Conservation (phyloP, 2,797 vertebrate genomes). For the Gallirallus australis region DNA sequence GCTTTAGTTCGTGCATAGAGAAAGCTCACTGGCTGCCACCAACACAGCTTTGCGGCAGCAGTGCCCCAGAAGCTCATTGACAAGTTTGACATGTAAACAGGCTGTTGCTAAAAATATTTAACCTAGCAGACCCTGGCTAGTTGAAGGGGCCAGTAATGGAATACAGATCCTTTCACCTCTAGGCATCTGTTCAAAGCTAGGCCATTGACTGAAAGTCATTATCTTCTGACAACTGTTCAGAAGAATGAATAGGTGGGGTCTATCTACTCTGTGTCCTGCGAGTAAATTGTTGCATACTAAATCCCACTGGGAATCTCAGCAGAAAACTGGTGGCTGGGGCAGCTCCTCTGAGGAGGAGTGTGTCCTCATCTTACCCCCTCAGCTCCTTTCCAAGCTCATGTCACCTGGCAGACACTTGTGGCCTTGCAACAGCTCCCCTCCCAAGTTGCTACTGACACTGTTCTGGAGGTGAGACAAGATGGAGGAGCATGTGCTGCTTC, state of each 20-base stretch:
- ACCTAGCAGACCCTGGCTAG: conserved; percentile 45
- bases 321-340: neutral
- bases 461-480: neutral
- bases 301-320: neutral
- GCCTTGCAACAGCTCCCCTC: neutral
- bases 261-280: neutral
- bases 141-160: conserved; percentile 63
- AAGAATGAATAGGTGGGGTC: conserved; percentile 42
- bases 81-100: conserved; percentile 71
- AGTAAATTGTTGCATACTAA: neutral
- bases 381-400: neutral
- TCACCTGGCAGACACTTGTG: neutral
- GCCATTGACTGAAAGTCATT: conserved; percentile 24
- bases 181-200: conserved; percentile 45
- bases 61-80: conserved; percentile 53
- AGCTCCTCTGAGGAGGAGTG: neutral
- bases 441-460: neutral
- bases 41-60: conserved; percentile 41
- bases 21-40: conserved; percentile 34
- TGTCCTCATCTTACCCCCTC: neutral
- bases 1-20: conserved; percentile 13
- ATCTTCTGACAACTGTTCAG: neutral
- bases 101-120: conserved; percentile 73
- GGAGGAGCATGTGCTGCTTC: rapidly evolving
- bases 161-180: conserved; percentile 67